Evolutionary conservation across 64 coral and sea anemone species (phyloP).

Genomic region (Actinia equina): DNA sequence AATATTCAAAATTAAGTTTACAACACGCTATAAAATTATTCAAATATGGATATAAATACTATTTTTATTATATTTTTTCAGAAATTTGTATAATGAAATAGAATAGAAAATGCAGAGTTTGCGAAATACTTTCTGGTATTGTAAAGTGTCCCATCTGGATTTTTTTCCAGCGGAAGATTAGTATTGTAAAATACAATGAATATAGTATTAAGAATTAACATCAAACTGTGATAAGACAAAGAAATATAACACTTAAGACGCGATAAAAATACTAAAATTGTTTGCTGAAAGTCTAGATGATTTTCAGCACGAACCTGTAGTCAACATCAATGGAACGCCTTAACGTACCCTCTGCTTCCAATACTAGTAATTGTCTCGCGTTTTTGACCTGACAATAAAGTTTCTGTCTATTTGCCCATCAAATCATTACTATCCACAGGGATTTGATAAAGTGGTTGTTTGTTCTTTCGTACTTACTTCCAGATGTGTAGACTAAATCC

Average conservation of each 20-base stretch:
- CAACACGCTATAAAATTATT: neutral
- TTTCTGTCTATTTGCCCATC: neutral
- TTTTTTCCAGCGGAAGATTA: neutral
- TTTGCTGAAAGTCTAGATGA: neutral
- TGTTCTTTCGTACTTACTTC: slow-evolving; percentile 51
- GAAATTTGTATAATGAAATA: neutral
- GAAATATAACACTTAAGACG: neutral
- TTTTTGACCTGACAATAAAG: neutral
- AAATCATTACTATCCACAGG: neutral
- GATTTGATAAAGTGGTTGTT: slow-evolving; percentile 6
- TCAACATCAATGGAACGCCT: neutral
- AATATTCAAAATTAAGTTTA: neutral
- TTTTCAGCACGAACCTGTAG: neutral
- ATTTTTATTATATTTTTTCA: neutral
- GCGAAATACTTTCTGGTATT: no score
- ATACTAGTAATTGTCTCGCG: neutral
- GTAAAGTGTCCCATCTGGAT: neutral
- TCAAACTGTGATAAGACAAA: neutral
- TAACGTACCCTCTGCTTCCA: neutral
- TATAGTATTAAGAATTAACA: neutral
- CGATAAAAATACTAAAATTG: neutral
- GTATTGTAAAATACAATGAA: neutral
- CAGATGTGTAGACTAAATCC: slow-evolving; percentile 86
- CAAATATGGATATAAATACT: neutral
- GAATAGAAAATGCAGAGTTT: no score